Percentiles rank a stretch among this genome's conserved stretches.
These are phyloP conservation scores for Xanthorhoe designata DNA, from an alignment of 2,888 invertebrate genomes.

Conservation along the genomic window DNA sequence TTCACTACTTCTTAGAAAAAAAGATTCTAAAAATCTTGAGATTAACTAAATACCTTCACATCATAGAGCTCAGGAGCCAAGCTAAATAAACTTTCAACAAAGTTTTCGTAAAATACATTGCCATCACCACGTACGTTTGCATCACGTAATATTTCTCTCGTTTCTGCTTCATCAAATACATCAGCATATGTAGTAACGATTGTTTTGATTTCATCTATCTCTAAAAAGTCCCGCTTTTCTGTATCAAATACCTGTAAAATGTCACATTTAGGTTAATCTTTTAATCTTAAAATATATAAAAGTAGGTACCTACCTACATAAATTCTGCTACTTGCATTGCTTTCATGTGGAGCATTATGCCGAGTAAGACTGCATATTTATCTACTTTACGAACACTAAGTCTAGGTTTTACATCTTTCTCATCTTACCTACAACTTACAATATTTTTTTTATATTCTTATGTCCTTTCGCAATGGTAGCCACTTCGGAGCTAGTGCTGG, in stretches of 20 bases:
- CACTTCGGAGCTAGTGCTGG: no score
- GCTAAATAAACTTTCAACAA: slow-evolving; percentile 69
- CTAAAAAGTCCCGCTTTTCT: slow-evolving; percentile 68
- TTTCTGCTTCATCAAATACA: slow-evolving; percentile 60
- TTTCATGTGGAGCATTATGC: no score
- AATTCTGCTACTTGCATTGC: no score
- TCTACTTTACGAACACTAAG: no score
- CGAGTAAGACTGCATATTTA: no score
- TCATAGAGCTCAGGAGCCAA: slow-evolving; percentile 70
- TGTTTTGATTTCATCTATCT: slow-evolving; percentile 62
- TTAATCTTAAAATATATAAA: no score
- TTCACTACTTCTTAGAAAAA: no score
- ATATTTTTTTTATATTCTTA: no score
- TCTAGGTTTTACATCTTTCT: no score
- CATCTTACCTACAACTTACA: no score
- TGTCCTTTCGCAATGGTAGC: no score
- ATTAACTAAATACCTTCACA: slow-evolving; percentile 59
- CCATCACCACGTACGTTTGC: slow-evolving; percentile 74
- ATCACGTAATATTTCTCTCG: slow-evolving; percentile 68
- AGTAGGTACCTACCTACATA: no score
- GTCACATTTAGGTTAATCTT: neutral
- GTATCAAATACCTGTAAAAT: slow-evolving; percentile 72
- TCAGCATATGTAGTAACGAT: slow-evolving; percentile 64
- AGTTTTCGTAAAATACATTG: slow-evolving; percentile 67
- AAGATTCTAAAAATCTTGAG: neutral